Evolutionary conservation across 2,888 invertebrate genomes (phyloP).

Genomic region (Lycaena phlaeas): DNA sequence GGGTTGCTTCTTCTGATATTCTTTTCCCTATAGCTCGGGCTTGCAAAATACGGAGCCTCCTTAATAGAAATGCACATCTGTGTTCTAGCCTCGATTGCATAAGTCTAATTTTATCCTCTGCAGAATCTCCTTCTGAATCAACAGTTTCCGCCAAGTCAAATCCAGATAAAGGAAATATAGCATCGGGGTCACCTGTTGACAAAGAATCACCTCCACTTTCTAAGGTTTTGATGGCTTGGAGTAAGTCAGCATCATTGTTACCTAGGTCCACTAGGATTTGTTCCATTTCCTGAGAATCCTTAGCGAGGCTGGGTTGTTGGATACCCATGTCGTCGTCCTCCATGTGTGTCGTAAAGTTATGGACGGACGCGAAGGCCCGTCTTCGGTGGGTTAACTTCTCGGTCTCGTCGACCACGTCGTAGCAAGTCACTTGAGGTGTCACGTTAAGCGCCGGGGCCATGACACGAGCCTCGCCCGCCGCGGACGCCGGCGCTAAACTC

Average conservation of each 20-base stretch:
- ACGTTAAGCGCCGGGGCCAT: conserved; percentile 97
- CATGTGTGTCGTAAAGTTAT: conserved; percentile 69
- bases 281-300: conserved; percentile 77
- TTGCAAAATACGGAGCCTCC: conserved; percentile 84
- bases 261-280: conserved; percentile 76
- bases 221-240: conserved; percentile 84
- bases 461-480: conserved; percentile 78
- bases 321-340: conserved; percentile 74
- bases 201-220: conserved; percentile 66
- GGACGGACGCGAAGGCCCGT: conserved; percentile 66
- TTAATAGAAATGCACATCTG: conserved; percentile 79
- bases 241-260: conserved; percentile 76
- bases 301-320: conserved; percentile 70
- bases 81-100: conserved; percentile 77
- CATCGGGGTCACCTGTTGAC: conserved; percentile 61
- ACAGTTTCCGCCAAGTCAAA: conserved; percentile 65
- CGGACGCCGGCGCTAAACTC: conserved; percentile 51
- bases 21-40: conserved; percentile 83
- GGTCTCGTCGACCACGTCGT: conserved; percentile 34
- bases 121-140: conserved; percentile 63
- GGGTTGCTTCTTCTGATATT: conserved; percentile 82
- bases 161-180: conserved; percentile 56
- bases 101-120: conserved; percentile 66
- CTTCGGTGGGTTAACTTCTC: conserved; percentile 40
- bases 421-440: conserved; percentile 60